Evolutionary conservation across 2,113 vertebrate genomes (phyloP).

Genomic region (Larimichthys polyactis): DNA sequence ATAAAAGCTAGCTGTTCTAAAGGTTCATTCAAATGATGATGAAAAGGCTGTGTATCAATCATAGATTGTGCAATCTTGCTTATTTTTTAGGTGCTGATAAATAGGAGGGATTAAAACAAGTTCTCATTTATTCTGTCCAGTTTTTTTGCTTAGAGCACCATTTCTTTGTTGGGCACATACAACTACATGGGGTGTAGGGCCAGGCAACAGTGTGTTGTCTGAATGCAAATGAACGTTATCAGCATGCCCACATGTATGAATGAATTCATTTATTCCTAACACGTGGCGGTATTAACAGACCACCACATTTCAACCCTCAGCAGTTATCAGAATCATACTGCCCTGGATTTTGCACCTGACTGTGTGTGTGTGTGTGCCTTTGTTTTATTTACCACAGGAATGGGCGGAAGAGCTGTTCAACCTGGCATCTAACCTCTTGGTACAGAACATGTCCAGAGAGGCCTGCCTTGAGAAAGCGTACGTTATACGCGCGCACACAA

Average conservation of each 20-base stretch:
- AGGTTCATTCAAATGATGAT: conserved; percentile 9
- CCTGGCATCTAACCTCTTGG: conserved; percentile 94
- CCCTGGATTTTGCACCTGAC: background rate
- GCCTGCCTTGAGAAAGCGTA: conserved; percentile 97
- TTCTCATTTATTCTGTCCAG: background rate
- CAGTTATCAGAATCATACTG: conserved; percentile 1
- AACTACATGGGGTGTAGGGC: background rate
- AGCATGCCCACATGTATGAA: background rate
- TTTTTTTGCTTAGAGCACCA: background rate
- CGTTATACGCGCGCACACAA: conserved; percentile 61
- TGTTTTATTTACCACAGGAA: conserved; percentile 86
- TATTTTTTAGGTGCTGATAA: background rate
- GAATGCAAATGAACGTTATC: background rate
- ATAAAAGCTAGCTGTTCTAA: background rate
- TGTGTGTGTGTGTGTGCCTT: conserved; percentile 16
- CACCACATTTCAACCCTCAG: conserved; percentile 5
- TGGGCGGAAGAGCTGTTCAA: conserved; percentile 97
- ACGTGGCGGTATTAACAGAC: background rate
- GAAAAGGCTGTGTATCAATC: background rate
- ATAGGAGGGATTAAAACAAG: background rate
- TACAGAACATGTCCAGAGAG: conserved; percentile 97
- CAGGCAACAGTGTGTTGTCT: background rate
- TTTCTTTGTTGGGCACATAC: background rate
- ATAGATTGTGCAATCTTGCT: too few species aligned
- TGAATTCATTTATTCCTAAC: conserved; percentile 9